These are phyloP conservation scores for Chrysodeixis includens DNA, from an alignment of 2,888 invertebrate species.

Conservation along the genomic window DNA sequence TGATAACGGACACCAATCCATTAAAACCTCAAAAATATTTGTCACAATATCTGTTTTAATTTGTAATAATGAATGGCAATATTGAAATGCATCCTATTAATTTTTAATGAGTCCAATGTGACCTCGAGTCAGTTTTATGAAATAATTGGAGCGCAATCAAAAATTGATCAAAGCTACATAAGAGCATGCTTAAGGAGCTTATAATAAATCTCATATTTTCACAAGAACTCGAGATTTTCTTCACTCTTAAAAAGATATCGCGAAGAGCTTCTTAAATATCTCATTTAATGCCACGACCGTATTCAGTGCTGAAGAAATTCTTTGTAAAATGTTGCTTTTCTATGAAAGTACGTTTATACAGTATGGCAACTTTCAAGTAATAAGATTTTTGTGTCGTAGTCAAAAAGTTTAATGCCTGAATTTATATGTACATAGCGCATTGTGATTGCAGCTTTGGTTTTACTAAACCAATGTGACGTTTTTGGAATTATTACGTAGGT, in stretches of 20 bases:
- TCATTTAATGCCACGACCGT: not conserved
- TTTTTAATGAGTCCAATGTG: constrained; percentile 35
- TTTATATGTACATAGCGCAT: no score
- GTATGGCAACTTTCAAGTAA: not conserved
- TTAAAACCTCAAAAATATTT: constrained; percentile 8
- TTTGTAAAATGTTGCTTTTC: not conserved
- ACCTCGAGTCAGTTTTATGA: constrained; percentile 50
- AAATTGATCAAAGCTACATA: constrained; percentile 8
- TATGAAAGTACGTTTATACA: not conserved
- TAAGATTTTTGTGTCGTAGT: no score
- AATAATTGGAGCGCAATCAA: constrained; percentile 14
- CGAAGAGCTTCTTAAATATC: constrained; percentile 1
- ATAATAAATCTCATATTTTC: constrained; percentile 3
- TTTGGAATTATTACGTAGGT: not conserved
- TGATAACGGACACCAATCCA: not conserved
- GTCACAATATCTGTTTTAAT: constrained; percentile 8
- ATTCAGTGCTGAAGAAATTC: not conserved
- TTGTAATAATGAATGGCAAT: no score
- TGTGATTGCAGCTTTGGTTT: no score
- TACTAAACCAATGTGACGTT: no score
- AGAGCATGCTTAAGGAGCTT: not conserved
- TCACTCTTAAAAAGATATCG: constrained; percentile 8
- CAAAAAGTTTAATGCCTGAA: no score
- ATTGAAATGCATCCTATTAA: constrained; percentile 14
- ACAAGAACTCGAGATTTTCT: constrained; percentile 8